Evolutionary conservation across 2,888 invertebrate species (phyloP).

Genomic region (Sclerodermus sp.): DNA sequence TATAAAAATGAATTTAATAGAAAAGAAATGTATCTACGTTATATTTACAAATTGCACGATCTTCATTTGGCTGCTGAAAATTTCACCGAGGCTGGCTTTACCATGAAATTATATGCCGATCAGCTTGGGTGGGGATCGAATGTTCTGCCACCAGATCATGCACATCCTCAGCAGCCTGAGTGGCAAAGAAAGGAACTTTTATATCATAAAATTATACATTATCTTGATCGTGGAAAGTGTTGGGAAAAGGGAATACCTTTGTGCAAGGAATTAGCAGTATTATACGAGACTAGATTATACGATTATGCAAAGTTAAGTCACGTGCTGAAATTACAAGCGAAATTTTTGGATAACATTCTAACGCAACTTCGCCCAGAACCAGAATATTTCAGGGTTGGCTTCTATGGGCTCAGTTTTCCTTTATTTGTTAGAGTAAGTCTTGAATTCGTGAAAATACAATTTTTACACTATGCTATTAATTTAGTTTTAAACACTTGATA

Average conservation of each 20-base stretch:
- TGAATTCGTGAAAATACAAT: no score
- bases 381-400: slow-evolving; percentile 93
- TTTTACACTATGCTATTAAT: no score
- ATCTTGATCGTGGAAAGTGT: slow-evolving; percentile 93
- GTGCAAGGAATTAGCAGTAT: slow-evolving; percentile 82
- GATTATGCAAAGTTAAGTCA: slow-evolving; percentile 87
- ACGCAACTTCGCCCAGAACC: slow-evolving; percentile 87
- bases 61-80: slow-evolving; percentile 90
- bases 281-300: slow-evolving; percentile 84
- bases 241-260: slow-evolving; percentile 96
- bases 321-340: slow-evolving; percentile 82
- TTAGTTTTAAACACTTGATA: not conserved
- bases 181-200: slow-evolving; percentile 89
- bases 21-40: slow-evolving; percentile 93
- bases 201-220: slow-evolving; percentile 85
- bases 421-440: slow-evolving; percentile 85
- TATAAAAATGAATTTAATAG: slow-evolving; percentile 95
- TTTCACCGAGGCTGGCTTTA: slow-evolving; percentile 93
- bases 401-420: slow-evolving; percentile 91
- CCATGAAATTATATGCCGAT: slow-evolving; percentile 90
- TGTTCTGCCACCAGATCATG: slow-evolving; percentile 67
- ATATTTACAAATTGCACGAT: slow-evolving; percentile 93
- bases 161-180: slow-evolving; percentile 76
- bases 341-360: slow-evolving; percentile 88
- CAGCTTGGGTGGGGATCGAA: slow-evolving; percentile 81